Evolutionary conservation across 2,797 vertebrate genomes (phyloP), one percentile per base, ranked within the genome.

Genomic region (Harpagifer antarcticus): DNA sequence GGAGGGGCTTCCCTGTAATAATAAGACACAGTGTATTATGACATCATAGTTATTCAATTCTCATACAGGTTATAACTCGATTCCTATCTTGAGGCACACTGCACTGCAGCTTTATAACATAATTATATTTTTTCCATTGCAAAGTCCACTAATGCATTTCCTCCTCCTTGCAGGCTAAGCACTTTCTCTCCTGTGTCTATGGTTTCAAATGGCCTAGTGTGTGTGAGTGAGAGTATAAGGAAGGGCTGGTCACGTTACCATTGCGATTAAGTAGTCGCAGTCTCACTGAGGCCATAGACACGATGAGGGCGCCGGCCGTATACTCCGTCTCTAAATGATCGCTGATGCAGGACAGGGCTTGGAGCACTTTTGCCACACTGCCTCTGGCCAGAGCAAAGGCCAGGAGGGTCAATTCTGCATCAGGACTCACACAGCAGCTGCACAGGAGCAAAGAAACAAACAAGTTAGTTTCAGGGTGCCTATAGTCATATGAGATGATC

Each of bases 361-460:
- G 95, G 43, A 99, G 81, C 59, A 99, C 96, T 93, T 99, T 99
- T 33, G 97, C 96, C 54, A 99, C 92, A 16, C 97, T 99, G 54
- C 98, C 98, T 86, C 98, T 94, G 77, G 98, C 98, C 83, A 99
- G 92, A 70, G 98, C 97, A 56, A 99, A 99, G 27, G 98, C 97
- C 90, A 99, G 84, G 53, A 99, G 95, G 8, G 97, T 99, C 86
- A 99, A 84, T 78, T 99, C 97, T 15, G 98, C 97, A 59, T 98
- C 97, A 33, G 97, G 96, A 82, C 96, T 97, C 77, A 95, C 95
- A 83, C 95, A 97, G 86, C 97, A 97, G 72, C 98, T 99, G 48
- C 10, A 76, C 12, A 74, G 33, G 7, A 58, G 43, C 2, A 74
- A n/a, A 53, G 5, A 76, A 5, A 72, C 4, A 64, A 17, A 76